A percentile compares a stretch with the other conserved stretches of the same genome.
Evolutionary conservation across 2,797 vertebrate genomes (phyloP).

Genomic region (Craterocephalus amniculus): DNA sequence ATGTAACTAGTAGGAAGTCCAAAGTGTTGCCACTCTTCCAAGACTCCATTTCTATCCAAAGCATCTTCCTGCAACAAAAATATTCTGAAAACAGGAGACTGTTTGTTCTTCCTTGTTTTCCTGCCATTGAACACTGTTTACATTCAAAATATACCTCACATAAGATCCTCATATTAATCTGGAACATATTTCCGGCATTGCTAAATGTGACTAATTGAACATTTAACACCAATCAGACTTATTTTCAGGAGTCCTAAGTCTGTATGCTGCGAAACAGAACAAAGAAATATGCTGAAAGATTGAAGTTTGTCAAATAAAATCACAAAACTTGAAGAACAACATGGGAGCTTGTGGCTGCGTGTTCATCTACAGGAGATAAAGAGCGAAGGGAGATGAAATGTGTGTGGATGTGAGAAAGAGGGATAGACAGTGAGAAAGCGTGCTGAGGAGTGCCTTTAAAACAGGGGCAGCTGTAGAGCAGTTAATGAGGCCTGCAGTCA

Average conservation of each 20-base stretch:
- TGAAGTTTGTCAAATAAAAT: conserved; percentile 32
- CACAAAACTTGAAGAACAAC: conserved; percentile 53
- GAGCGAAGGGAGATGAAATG: conserved; percentile 33
- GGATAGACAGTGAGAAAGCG: conserved; percentile 45
- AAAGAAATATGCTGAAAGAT: conserved; percentile 5
- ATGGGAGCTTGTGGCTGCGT: conserved; percentile 36
- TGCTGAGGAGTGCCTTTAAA: conserved; percentile 75
- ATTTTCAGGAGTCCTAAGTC: background rate
- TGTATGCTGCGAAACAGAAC: background rate
- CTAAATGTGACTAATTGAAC: background rate
- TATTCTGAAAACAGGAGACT: background rate
- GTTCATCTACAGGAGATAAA: conserved; percentile 26
- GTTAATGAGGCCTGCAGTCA: conserved; percentile 83
- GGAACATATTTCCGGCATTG: background rate
- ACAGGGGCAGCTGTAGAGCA: conserved; percentile 79
- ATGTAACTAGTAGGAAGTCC: background rate
- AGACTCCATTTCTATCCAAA: background rate
- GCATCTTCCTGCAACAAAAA: background rate
- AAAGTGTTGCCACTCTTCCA: background rate
- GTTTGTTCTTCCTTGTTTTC: background rate
- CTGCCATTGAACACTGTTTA: background rate
- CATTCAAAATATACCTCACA: background rate
- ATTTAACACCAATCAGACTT: conserved; percentile 6
- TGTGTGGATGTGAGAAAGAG: conserved; percentile 45
- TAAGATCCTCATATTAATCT: background rate